These are phyloP conservation scores for Argyresthia albistria DNA, from an alignment of 2,888 invertebrate species.

Conservation along the genomic window DNA sequence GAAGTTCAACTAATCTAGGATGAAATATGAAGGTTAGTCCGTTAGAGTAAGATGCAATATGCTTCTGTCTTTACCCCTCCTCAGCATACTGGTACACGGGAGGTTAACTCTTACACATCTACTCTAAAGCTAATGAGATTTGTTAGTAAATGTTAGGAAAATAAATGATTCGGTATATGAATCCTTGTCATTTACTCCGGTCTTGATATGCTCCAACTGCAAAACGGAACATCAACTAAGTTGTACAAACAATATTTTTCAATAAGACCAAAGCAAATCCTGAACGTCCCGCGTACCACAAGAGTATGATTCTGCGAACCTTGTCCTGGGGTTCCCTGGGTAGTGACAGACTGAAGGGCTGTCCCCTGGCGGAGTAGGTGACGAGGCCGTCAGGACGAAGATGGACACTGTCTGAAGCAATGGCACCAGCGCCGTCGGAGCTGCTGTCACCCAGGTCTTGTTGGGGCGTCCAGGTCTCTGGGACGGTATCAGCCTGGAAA, in stretches of 20 bases:
- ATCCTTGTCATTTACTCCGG: neutral
- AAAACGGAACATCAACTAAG: no score
- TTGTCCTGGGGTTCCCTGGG: constrained; percentile 74
- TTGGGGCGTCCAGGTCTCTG: constrained; percentile 84
- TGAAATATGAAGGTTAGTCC: neutral
- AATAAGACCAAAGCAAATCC: neutral
- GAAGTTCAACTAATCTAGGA: neutral
- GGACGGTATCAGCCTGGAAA: constrained; percentile 5
- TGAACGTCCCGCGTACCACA: constrained; percentile 29
- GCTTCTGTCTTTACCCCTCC: constrained; percentile 47
- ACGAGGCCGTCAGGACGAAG: constrained; percentile 29
- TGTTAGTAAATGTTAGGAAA: constrained; percentile 24
- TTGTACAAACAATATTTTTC: neutral
- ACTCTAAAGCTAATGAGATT: constrained; percentile 30
- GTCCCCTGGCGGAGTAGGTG: constrained; percentile 62
- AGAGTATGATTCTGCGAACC: constrained; percentile 27
- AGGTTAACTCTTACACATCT: constrained; percentile 32
- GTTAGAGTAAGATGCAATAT: no score
- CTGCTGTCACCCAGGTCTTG: constrained; percentile 84
- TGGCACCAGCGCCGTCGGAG: constrained; percentile 51
- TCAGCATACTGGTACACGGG: constrained; percentile 41
- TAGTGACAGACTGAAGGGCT: constrained; percentile 83
- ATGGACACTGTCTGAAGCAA: constrained; percentile 19
- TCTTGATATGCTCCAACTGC: neutral
- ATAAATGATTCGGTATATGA: neutral